Evolutionary conservation across 2,888 invertebrate species (phyloP), one percentile per base, ranked within the genome.

Genomic region (Zaprionus obscuricornis): DNA sequence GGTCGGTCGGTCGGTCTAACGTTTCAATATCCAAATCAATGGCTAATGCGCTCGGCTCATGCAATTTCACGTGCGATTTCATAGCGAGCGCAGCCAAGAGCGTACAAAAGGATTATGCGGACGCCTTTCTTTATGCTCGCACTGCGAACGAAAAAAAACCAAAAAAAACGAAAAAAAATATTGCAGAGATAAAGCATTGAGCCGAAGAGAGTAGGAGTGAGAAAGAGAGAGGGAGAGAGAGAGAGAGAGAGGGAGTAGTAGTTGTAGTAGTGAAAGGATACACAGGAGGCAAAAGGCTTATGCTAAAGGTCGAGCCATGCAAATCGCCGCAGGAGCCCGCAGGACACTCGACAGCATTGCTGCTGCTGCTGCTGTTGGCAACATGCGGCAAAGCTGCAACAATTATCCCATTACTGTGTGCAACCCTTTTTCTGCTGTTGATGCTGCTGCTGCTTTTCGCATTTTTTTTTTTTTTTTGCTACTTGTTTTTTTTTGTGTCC

Each of bases 361-460:
- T 42, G 49, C 73, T 43, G 27, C 33, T 42, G 64, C 54, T 52
- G 68, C 56, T 54, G 66, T 47, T 59, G 67, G 49, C 70, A 50
- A 57, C 78, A 68, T 67, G 77, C 78, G 66, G 81, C 57, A 70
- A 65, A 68, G 82, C 82, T 84, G 78, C 86, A 78, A 84, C 78
- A 78, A 78, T 78, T 78, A 78, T 78, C 85, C 86, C 78, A 78
- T 78, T 78, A 84, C 79, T 51, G 54, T n/a, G n/a, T 56, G 82
- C 85, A 86, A 86, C 82, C 86, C 86, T 81, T 75, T 78, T 45
- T 27, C 50, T 27, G 22, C 3, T 34, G 10, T 11, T 33, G 11
- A 6, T 5, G 24, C 8, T 2, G 14, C 5, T 26, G 17, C 6
- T 24, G 7, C n/a, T 13, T 36, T n/a, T 34, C 13, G 43, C 34